These are phyloP conservation scores for Daphoenositta chrysoptera DNA, from an alignment of 2,113 vertebrate species.

Conservation along the genomic window DNA sequence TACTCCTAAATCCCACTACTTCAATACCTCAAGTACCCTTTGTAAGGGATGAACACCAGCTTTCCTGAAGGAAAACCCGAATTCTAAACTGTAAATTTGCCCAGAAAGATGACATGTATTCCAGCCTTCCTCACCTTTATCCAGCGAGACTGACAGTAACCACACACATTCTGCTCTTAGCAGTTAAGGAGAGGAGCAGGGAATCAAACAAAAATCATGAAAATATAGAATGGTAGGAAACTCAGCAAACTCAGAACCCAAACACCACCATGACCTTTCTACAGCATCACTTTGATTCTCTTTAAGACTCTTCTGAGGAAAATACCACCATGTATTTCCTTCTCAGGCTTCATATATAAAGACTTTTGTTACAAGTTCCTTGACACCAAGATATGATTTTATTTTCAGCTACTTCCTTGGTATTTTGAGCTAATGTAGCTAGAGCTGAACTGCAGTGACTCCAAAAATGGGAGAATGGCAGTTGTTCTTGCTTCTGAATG, in stretches of 20 bases:
- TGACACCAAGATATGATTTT: rapidly evolving
- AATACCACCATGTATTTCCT: neutral
- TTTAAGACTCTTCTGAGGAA: neutral
- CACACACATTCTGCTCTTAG: neutral
- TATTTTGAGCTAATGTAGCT: neutral
- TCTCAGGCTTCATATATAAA: neutral
- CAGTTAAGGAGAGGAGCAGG: neutral
- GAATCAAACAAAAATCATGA: neutral
- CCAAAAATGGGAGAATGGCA: neutral
- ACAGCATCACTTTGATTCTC: neutral
- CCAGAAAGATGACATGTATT: neutral
- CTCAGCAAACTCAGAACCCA: neutral
- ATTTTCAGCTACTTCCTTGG: neutral
- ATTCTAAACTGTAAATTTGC: neutral
- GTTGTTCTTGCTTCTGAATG: neutral
- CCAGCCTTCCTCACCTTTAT: neutral
- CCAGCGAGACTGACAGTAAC: neutral
- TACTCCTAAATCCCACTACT: neutral
- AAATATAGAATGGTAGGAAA: neutral
- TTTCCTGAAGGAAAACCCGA: neutral
- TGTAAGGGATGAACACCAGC: neutral
- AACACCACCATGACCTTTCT: neutral
- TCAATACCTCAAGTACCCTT: neutral
- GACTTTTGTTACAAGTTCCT: neutral
- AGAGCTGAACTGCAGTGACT: neutral